phyloP scores from a whole-genome alignment of 1,140 invertebrate genomes.

The Drosophila pseudoobscura region DNA sequence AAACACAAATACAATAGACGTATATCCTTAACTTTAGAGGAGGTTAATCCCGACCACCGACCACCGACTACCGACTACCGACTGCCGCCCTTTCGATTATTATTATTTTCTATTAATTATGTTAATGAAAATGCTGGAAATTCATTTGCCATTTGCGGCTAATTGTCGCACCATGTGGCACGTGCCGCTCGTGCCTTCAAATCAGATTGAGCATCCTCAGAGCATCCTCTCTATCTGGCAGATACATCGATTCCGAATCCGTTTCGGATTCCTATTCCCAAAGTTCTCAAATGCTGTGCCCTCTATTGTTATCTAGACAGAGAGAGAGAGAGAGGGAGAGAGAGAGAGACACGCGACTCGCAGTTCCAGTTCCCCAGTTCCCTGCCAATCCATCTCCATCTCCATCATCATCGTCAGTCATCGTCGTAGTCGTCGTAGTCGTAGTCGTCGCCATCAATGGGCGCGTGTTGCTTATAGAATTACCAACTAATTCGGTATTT shows the following conservation, averaged over 20 bases:
- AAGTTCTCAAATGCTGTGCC: slow-evolving; percentile 26
- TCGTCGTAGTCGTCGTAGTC: background rate
- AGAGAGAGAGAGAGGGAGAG: too few species aligned
- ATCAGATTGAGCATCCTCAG: slow-evolving; percentile 42
- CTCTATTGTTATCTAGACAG: slow-evolving; percentile 50
- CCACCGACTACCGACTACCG: background rate
- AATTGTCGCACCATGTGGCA: slow-evolving; percentile 59
- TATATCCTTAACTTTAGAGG: background rate
- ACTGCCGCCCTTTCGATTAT: background rate
- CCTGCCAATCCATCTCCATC: slow-evolving; percentile 27
- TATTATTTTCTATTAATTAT: slow-evolving; percentile 62
- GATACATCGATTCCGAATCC: slow-evolving; percentile 32
- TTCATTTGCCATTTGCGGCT: slow-evolving; percentile 74
- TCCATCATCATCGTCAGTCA: slow-evolving; percentile 2
- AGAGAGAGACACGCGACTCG: slow-evolving; percentile 49
- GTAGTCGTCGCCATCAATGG: slow-evolving; percentile 69
- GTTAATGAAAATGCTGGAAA: slow-evolving; percentile 65
- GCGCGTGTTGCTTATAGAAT: slow-evolving; percentile 83
- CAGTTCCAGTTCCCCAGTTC: slow-evolving; percentile 19
- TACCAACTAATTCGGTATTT: slow-evolving; percentile 83
- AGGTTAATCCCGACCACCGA: background rate
- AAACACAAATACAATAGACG: too few species aligned
- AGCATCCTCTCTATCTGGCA: slow-evolving; percentile 17
- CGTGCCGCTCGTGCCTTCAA: slow-evolving; percentile 18
- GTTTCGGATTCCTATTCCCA: slow-evolving; percentile 10